A percentile compares a stretch with the other conserved stretches of the same genome.
Evolutionary conservation across 2,888 invertebrate genomes (phyloP).

Genomic region (Chironomus riparius): DNA sequence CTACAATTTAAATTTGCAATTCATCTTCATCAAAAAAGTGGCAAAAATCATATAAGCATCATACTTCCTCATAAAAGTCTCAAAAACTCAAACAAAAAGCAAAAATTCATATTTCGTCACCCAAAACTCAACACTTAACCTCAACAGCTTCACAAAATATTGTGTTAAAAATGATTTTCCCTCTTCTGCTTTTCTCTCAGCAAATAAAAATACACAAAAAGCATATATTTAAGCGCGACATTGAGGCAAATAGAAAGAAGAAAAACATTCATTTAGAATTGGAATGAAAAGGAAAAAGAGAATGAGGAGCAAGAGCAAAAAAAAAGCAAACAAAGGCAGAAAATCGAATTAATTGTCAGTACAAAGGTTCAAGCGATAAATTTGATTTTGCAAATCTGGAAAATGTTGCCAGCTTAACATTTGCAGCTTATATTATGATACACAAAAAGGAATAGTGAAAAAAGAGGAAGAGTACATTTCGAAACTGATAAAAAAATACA

Average conservation of each 20-base stretch:
- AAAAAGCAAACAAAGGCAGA: conserved; percentile 6
- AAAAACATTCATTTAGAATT: too few species aligned
- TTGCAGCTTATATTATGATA: background rate
- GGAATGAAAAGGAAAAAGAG: background rate
- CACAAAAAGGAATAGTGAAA: background rate
- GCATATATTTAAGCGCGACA: background rate
- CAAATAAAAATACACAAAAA: background rate
- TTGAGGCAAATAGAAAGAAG: background rate
- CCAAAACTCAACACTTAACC: too few species aligned
- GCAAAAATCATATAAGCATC: too few species aligned
- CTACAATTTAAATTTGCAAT: too few species aligned
- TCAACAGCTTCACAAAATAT: too few species aligned
- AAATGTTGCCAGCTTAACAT: conserved; percentile 7
- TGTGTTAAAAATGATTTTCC: background rate
- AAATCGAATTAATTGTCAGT: conserved; percentile 10
- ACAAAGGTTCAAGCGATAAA: conserved; percentile 10
- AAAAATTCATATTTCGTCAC: too few species aligned
- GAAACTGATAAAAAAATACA: background rate
- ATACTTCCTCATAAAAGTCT: too few species aligned
- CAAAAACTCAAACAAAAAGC: too few species aligned
- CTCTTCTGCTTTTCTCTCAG: background rate
- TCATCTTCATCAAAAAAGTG: too few species aligned
- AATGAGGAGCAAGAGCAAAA: background rate
- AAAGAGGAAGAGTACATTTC: background rate
- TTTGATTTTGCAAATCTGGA: conserved; percentile 12